A percentile compares a stretch with the other conserved stretches of the same genome.
phyloP scores from a whole-genome alignment of 2,797 vertebrate species.

The Neostethus bicornis region DNA sequence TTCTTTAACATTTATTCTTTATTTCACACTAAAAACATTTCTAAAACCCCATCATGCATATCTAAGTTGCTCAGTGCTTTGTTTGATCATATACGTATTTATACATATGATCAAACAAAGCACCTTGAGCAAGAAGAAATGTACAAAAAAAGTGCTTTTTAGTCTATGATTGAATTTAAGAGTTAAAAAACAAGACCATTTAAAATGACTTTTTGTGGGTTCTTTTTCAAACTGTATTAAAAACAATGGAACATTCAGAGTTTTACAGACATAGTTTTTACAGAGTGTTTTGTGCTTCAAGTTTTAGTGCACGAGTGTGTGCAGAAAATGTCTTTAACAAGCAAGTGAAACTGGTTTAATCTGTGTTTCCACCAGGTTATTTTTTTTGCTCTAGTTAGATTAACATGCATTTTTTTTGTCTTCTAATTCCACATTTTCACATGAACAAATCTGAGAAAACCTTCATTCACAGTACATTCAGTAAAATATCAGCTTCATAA shows the following conservation, averaged over 20 bases:
- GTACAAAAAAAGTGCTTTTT: slow-evolving; percentile 66
- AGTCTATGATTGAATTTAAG: slow-evolving; percentile 47
- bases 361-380: no score
- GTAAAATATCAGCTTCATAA: no score
- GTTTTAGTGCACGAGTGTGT: slow-evolving; percentile 10
- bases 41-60: slow-evolving; percentile 49
- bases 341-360: no score
- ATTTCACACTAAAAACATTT: slow-evolving; percentile 22
- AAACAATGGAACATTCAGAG: slow-evolving; percentile 69
- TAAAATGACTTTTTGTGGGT: no score
- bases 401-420: no score
- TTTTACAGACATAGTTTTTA: slow-evolving; percentile 53
- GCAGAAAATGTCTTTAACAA: no score
- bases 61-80: slow-evolving; percentile 18
- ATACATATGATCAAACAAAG: no score
- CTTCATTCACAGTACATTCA: no score
- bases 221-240: slow-evolving; percentile 48
- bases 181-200: slow-evolving; percentile 24
- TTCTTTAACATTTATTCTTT: slow-evolving; percentile 6
- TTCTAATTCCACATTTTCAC: no score
- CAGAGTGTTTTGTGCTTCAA: slow-evolving; percentile 71
- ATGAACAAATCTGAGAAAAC: no score
- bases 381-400: no score
- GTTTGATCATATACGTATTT: no score
- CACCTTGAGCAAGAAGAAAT: slow-evolving; percentile 33